Evolutionary conservation across 2,797 vertebrate species (phyloP).

Genomic region (Xiphophorus birchmanni): DNA sequence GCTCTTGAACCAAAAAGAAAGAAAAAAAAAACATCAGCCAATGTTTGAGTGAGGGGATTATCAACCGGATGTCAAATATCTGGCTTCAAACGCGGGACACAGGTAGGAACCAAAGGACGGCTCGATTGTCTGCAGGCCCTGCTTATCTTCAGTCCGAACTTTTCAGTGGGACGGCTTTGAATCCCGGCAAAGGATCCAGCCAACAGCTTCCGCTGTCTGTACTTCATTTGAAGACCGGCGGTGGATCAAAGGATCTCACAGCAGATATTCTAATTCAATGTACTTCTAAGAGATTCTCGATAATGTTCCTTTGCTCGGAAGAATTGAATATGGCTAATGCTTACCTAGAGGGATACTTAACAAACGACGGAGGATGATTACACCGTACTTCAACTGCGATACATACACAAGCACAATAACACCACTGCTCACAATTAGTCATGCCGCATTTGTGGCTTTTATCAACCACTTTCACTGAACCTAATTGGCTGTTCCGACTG

Average conservation of each 20-base stretch:
- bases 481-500: slow-evolving; percentile 51
- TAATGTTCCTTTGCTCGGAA: slow-evolving; percentile 35
- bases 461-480: slow-evolving; percentile 42
- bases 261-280: slow-evolving; percentile 51
- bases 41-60: slow-evolving; percentile 65
- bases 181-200: slow-evolving; percentile 43
- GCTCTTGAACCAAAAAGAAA: slow-evolving; percentile 6
- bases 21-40: slow-evolving; percentile 31
- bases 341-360: slow-evolving; percentile 47
- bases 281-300: slow-evolving; percentile 45
- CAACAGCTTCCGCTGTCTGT: slow-evolving; percentile 34
- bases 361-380: slow-evolving; percentile 43
- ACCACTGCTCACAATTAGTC: slow-evolving; percentile 38
- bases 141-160: slow-evolving; percentile 56
- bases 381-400: slow-evolving; percentile 18
- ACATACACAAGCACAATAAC: slow-evolving; percentile 28
- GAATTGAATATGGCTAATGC: slow-evolving; percentile 38
- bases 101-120: slow-evolving; percentile 56
- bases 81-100: slow-evolving; percentile 54
- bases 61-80: slow-evolving; percentile 59
- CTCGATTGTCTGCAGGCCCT: slow-evolving; percentile 40
- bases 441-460: slow-evolving; percentile 53
- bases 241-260: slow-evolving; percentile 50
- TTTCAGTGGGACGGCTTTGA: slow-evolving; percentile 56
- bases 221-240: slow-evolving; percentile 34